Evolutionary conservation across 2,113 vertebrate species (phyloP), one percentile per base, ranked within the genome.

Genomic region (Cinclus cinclus): DNA sequence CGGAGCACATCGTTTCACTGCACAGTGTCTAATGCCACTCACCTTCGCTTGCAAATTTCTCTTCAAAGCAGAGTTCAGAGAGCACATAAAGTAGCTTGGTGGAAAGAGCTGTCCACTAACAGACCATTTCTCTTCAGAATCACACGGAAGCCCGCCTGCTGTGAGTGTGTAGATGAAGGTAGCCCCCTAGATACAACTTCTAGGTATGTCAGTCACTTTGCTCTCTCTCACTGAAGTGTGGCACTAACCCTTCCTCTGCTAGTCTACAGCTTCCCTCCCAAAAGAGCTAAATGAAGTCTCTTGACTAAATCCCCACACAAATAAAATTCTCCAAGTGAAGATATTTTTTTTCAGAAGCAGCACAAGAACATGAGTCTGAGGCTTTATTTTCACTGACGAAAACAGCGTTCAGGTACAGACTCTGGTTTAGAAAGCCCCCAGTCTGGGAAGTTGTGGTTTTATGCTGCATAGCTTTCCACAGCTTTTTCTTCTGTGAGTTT

Each of bases 161-260:
- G 82, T 71, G 87, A 28, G 74, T 83, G 62, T 91, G 67, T n/a
- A 95, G 96, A 88, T 92, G 90, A 88, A 95, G 74, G 83, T 33
- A 94, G 84, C 74, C 49, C 59, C 90, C 63, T 53, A 91, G 62
- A 74, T 44, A 83, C n/a, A 75, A 11, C 84, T 92, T 68, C 15
- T 37, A 47, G 49, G 41, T 60, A 44, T 37, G 74, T 67, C 73
- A 69, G 56, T 46, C 67, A 31, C 70, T 88, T 59, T 27, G 17
- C 28, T 59, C 15, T 59, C 30, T 58, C 1, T 0, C 1, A 0
- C 42, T n/a, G 30, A 76, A 75, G 23, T 21, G 55, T 22, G 70
- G 56, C 41, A 46, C 41, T 85, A 74, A 64, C 27, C 3, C 1
- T 80, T 64, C 31, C 31, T 31, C 71, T 77, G 41, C 25, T 37